Percentiles rank a stretch among this genome's conserved stretches.
Conservation (phyloP, 2,113 vertebrate genomes). For the Paramormyrops kingsleyae region DNA sequence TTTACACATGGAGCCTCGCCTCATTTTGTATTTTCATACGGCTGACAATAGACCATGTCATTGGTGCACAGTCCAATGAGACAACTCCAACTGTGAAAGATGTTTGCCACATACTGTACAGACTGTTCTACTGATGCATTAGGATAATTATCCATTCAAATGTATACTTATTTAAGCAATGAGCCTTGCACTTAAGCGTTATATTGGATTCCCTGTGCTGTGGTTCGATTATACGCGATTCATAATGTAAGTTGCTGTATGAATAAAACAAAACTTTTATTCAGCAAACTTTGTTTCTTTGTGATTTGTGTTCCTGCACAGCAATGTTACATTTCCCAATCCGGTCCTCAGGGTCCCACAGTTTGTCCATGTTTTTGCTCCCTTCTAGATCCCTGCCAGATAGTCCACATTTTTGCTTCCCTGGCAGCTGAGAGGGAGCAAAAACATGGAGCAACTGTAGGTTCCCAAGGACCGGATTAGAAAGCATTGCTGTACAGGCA, state of each 20-base stretch:
- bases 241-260: conserved; percentile 27
- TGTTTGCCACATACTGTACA: not conserved
- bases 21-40: not conserved
- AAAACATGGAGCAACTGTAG: not conserved
- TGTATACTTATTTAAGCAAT: not conserved
- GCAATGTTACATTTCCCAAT: not conserved
- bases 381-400: not conserved
- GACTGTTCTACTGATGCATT: not conserved
- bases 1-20: not conserved
- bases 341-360: not conserved
- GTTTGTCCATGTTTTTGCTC: not conserved
- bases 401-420: not conserved
- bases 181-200: not conserved
- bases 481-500: not conserved
- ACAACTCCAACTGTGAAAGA: not conserved
- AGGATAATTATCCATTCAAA: not conserved
- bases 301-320: not conserved
- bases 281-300: not conserved
- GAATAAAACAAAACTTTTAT: conserved; percentile 41
- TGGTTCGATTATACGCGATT: not conserved
- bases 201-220: not conserved
- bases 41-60: not conserved
- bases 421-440: not conserved
- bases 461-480: not conserved
- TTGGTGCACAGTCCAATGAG: not conserved